phyloP scores from a whole-genome alignment of 2,113 vertebrate species.

The Suricata suricatta region DNA sequence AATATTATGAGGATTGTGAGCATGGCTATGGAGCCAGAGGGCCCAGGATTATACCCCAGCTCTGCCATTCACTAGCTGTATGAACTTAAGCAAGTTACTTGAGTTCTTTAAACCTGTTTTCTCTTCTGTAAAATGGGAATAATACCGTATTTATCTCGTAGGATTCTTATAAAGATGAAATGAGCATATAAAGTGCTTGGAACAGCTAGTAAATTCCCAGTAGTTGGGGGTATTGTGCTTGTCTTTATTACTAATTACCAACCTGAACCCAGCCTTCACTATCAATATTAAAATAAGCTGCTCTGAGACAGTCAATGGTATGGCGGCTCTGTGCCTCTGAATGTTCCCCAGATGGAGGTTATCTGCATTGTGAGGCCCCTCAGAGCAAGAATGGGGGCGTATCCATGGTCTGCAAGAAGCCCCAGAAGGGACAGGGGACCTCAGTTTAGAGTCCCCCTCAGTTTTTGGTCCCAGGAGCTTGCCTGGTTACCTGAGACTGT shows the following conservation, averaged over 20 bases:
- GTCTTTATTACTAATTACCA: not conserved
- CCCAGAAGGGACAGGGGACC: not conserved
- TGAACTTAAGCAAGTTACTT: not conserved
- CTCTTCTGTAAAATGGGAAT: not conserved
- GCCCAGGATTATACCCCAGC: not conserved
- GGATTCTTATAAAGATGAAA: not conserved
- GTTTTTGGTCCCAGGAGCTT: not conserved
- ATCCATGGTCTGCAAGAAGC: not conserved
- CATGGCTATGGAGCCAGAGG: not conserved
- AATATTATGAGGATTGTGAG: too few species aligned
- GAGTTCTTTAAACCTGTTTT: not conserved
- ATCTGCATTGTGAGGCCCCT: not conserved
- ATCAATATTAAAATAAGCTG: not conserved
- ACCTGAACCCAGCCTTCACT: not conserved
- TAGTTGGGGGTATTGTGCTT: not conserved
- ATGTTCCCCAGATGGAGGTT: not conserved
- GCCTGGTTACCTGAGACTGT: not conserved
- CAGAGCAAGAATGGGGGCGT: not conserved
- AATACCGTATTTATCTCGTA: not conserved
- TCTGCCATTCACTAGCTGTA: not conserved
- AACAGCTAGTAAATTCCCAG: not conserved
- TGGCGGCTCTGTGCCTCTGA: not conserved
- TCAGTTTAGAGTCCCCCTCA: not conserved
- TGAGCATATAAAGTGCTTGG: not conserved
- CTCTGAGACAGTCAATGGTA: not conserved